Evolutionary conservation across 2,888 invertebrate species (phyloP), one percentile per base, ranked within the genome.

Genomic region (Drosophila subsilvestris): DNA sequence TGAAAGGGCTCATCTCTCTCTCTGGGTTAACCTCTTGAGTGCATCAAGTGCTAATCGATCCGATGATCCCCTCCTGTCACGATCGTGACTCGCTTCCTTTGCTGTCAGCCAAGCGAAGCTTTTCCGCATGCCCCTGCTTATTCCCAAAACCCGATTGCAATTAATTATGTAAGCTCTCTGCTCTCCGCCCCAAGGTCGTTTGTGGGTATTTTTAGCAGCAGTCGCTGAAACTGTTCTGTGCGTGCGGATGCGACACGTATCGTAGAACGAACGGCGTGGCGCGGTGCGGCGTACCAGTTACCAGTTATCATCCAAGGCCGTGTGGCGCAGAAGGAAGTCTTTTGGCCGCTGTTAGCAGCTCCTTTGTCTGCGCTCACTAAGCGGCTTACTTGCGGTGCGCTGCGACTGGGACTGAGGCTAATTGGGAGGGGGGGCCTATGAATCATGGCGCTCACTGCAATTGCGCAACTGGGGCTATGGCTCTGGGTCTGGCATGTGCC

Each of bases 51-150:
- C 65, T 82, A 74, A 82, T 79, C 86, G 65, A 71, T 17, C 7
- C 37, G 69, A 67, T 32, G 32, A 22, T 17, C 48, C 17, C 25
- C 17, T 20, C 37, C n/a, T 37, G 67, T 60, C 73, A 76, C 66
- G 89, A 80, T 84, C 67, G 84, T 88, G 80, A 44, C 86, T 80
- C 76, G 67, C 80, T 78, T 88, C 89, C 79, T 86, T 88, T 86
- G 66, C 79, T 17, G 67, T 45, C 66, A 66, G 69, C 74, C 27
- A 37, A 37, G 32, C 32, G 32, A 1, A 58, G 65, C 66, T 76
- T 87, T 88, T 88, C 87, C 82, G 89, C 81, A 85, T 85, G 66
- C 83, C 82, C 61, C 7, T 14, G 37, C 14, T 37, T 6, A 25
- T 6, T 25, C 50, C 47, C 59, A 59, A 74, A 69, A 66, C 65